Base-by-base conservation (phyloP, 2,113 vertebrate species). In the Sinocyclocheilus maitianheensis region DNA sequence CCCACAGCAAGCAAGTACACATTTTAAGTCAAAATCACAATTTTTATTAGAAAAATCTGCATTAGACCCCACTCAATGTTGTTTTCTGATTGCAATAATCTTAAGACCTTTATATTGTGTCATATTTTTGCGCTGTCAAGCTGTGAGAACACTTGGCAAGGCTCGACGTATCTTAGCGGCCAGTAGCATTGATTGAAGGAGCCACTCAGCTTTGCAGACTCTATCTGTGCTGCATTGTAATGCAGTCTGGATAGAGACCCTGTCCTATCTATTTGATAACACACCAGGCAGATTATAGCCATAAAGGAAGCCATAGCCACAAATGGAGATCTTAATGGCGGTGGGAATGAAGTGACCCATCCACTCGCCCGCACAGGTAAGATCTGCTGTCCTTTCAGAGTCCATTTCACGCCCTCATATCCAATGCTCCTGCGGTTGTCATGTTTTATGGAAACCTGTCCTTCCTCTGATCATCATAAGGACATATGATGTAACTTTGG, bases 181-280 rank as follows among this genome's bases (percentile, higher is more conserved):
- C 78, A 58, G 13, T 7, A 10, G 72, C 86, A 83, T 79, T 85
- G 88, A 85, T 83, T 85, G 83, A 87, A 87, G 74, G 46, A 87
- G 83, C 74, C 79, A 69, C 86, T 85, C 67, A 12, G 86, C n/a
- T 81, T 48, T 72, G 71, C 62, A 83, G 72, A 62, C 63, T 37
- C 30, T 85, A 55, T 87, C 80, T 79, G 75, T 74, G 72, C 75
- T 76, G 84, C 86, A 87, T 89, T 75, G 86, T 89, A 85, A 89
- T 89, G 80, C 34, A 13, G 69, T 87, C 58, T 79, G 58, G 55
- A 53, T 77, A 76, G 86, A 85, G 86, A 83, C 58, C 24, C 69
- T 67, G 40, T 84, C 74, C 84, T 75, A 60, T 63, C 51, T 74
- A n/a, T 87, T 69, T 69, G 51, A 72, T 24, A 74, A 83, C 81